A percentile compares a stretch with the other conserved stretches of the same genome.
Conservation (phyloP, 1,140 invertebrate genomes). For the Papilio xuthus region DNA sequence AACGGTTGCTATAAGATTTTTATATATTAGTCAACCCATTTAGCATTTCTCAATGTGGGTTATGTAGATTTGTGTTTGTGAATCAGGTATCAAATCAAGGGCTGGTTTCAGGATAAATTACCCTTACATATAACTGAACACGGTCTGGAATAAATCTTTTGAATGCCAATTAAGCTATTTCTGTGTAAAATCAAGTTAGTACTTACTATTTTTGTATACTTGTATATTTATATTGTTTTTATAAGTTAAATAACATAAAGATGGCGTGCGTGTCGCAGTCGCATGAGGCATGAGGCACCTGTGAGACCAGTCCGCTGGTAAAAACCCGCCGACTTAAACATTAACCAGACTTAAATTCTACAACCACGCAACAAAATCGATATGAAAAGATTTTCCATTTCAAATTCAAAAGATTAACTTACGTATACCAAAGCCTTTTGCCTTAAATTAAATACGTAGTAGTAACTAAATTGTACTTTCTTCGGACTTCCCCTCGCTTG, state of each 20-base stretch:
- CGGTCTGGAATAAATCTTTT: background rate
- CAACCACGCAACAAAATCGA: constrained; percentile 12
- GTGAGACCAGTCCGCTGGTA: constrained; percentile 13
- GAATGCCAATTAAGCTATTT: background rate
- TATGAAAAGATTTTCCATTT: constrained; percentile 21
- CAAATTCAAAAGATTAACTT: background rate
- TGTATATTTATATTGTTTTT: background rate
- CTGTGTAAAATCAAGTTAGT: background rate
- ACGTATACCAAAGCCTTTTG: background rate
- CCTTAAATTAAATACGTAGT: background rate
- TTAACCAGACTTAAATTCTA: constrained; percentile 16
- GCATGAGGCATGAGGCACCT: constrained; percentile 14
- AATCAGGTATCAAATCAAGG: too few relatives aligned
- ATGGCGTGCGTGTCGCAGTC: constrained; percentile 10
- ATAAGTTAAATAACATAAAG: constrained; percentile 13
- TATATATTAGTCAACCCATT: background rate
- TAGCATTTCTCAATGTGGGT: background rate
- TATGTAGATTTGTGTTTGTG: too few relatives aligned
- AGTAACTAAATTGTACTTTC: too few relatives aligned
- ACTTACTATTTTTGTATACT: background rate
- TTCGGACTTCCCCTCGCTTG: too few relatives aligned
- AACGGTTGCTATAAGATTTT: constrained; percentile 21
- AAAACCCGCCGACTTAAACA: constrained; percentile 22
- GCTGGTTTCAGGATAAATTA: background rate
- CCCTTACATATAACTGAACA: background rate